Base-by-base conservation (phyloP, 1,140 invertebrate genomes). In the Hypothenemus hampei region DNA sequence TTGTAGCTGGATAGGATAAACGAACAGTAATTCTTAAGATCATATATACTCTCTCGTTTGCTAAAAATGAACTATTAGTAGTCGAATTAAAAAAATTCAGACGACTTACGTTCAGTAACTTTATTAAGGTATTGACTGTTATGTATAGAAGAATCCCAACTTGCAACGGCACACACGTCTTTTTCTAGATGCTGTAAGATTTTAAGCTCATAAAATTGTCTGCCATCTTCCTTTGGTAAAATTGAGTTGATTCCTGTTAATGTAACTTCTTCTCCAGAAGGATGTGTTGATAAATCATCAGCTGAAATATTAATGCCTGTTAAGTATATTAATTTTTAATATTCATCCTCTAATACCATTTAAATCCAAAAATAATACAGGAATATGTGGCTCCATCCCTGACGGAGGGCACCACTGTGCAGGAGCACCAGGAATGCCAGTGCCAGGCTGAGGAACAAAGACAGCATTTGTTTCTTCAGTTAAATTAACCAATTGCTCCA, bases 391-490 rank as follows among this genome's bases (percentile, higher is more conserved):
- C 72, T 99, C 97, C 87, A 97, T 93, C 60, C 93, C 93, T 1
- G 82, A 59, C 2, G 90, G 90, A 3, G 92, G 89, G 43, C 78
- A 81, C 89, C 91, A 95, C 56, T 94, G 91, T 15, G 93, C 93
- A 16, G 95, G 95, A 31, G 96, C 94, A 24, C 97, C 97, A 15
- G 97, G 97, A 50, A 99, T 97, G 2, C 91, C 91, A 56, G 91
- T 95, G 7, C 93, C 92, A 7, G 94, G 84, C 21, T 89, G 84
- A 6, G 96, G 96, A n/a, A 98, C 88, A 48, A 95, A 75, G 23
- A 98, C 93, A 1, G 93, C 93, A 75, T 98, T 97, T 40, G 94
- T 76, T 72, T 99, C 97, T 69, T 98, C 96, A 3, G 95, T 98
- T 29, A 98, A 75, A 64, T 86, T 91, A 0, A 89, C 86, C 93